Evolutionary conservation across 2,888 invertebrate species (phyloP).

Genomic region (Monopis laevigella): DNA sequence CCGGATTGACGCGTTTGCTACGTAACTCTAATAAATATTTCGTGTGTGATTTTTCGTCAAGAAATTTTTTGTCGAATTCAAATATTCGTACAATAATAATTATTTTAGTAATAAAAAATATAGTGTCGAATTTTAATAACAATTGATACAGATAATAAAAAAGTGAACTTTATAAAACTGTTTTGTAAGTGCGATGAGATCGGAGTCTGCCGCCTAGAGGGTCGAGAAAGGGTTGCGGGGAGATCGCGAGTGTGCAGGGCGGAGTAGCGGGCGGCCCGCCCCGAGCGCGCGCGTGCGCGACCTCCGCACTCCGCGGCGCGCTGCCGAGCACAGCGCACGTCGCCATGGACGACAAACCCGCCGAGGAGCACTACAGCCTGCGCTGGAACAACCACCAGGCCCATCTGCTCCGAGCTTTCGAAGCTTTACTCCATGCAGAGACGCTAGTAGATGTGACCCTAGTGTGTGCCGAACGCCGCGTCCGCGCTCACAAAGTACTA

Average conservation of each 20-base stretch:
- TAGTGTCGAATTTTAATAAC: too few species aligned
- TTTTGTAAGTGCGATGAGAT: conserved; percentile 2
- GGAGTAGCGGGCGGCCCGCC: conserved; percentile 45
- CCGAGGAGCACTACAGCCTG: conserved; percentile 86
- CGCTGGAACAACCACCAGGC: conserved; percentile 95
- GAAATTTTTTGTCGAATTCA: too few species aligned
- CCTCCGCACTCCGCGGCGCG: conserved; percentile 34
- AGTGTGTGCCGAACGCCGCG: conserved; percentile 85
- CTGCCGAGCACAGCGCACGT: conserved; percentile 36
- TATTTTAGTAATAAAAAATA: too few species aligned
- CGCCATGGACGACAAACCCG: conserved; percentile 56
- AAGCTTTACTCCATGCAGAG: conserved; percentile 87
- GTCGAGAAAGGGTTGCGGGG: conserved; percentile 14
- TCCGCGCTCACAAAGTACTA: conserved; percentile 91
- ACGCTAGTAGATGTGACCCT: conserved; percentile 90
- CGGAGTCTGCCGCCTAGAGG: conserved; percentile 30
- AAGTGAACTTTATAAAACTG: conserved; percentile 7
- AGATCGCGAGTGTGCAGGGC: conserved; percentile 43
- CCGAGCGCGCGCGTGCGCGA: conserved; percentile 34
- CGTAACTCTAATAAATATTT: too few species aligned
- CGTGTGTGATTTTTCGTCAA: neutral
- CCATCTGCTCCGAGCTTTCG: conserved; percentile 88
- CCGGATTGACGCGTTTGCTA: too few species aligned
- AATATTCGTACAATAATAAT: too few species aligned
- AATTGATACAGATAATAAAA: too few species aligned